Evolutionary conservation across 2,888 invertebrate species (phyloP).

Genomic region (Tenthredo notha): DNA sequence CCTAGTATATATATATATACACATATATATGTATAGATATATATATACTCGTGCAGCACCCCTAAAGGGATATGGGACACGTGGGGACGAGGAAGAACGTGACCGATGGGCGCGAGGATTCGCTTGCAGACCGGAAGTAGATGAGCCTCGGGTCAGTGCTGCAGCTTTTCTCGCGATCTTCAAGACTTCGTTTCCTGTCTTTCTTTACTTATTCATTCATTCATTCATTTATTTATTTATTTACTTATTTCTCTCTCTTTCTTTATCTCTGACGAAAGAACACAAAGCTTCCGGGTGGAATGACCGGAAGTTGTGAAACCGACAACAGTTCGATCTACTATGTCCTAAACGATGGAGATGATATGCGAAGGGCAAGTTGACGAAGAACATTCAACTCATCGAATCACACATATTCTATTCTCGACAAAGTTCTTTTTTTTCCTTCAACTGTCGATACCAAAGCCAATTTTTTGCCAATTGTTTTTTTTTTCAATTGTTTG

Average conservation of each 20-base stretch:
- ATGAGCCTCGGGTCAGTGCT: background rate
- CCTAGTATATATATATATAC: background rate
- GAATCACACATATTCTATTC: background rate
- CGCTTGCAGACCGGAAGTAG: constrained; percentile 7
- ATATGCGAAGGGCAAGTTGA: constrained; percentile 20
- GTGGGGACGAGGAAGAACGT: constrained; percentile 41
- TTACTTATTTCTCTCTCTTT: background rate
- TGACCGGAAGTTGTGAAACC: background rate
- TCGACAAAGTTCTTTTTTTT: background rate
- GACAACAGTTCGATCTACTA: background rate
- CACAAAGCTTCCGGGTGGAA: background rate
- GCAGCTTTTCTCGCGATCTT: background rate
- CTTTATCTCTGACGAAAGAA: background rate
- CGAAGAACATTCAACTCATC: constrained; percentile 1
- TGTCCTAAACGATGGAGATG: background rate
- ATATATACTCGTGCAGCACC: background rate
- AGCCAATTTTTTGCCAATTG: background rate
- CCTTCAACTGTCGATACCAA: background rate
- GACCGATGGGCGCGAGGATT: constrained; percentile 5
- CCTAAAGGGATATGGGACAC: constrained; percentile 33
- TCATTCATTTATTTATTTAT: background rate
- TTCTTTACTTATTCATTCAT: background rate
- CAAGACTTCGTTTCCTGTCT: background rate
- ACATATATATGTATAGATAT: background rate
- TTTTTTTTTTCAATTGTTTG: background rate